A percentile compares a stretch with the other conserved stretches of the same genome.
Conservation (phyloP, 2,113 vertebrate species). For the Emydura subglobosa region DNA sequence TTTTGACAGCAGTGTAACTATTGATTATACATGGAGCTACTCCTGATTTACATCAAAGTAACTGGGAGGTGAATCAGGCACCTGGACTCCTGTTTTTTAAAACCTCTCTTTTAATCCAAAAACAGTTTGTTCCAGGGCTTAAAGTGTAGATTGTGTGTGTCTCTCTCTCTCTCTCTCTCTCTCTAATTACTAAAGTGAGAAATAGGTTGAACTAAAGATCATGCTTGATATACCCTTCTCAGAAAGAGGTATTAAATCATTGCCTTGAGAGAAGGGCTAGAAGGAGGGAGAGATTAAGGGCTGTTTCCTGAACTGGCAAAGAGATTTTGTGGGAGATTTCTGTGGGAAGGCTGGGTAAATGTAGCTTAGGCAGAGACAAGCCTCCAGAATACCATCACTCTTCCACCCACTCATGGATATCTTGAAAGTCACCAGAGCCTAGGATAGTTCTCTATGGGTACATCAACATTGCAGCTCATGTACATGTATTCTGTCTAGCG, state of each 20-base stretch:
- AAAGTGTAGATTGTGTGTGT: background rate
- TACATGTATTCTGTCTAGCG: background rate
- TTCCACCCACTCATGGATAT: background rate
- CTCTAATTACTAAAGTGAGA: background rate
- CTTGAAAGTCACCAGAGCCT: background rate
- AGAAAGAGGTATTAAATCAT: background rate
- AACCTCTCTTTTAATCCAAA: background rate
- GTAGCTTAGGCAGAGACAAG: background rate
- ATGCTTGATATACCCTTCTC: background rate
- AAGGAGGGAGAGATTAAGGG: background rate
- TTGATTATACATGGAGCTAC: background rate
- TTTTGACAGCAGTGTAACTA: background rate
- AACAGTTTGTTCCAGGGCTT: background rate
- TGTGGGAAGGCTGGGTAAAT: background rate
- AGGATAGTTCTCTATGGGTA: background rate
- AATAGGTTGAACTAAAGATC: background rate
- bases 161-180: background rate
- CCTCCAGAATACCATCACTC: background rate
- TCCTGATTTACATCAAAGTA: constrained; percentile 25
- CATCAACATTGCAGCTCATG: background rate
- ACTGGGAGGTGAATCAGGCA: background rate
- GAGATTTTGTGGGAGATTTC: background rate
- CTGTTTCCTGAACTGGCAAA: background rate
- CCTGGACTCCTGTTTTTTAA: background rate
- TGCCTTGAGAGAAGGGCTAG: background rate